Evolutionary conservation across 2,888 invertebrate genomes (phyloP), one percentile per base, ranked within the genome.

Genomic region (Serripes groenlandicus): DNA sequence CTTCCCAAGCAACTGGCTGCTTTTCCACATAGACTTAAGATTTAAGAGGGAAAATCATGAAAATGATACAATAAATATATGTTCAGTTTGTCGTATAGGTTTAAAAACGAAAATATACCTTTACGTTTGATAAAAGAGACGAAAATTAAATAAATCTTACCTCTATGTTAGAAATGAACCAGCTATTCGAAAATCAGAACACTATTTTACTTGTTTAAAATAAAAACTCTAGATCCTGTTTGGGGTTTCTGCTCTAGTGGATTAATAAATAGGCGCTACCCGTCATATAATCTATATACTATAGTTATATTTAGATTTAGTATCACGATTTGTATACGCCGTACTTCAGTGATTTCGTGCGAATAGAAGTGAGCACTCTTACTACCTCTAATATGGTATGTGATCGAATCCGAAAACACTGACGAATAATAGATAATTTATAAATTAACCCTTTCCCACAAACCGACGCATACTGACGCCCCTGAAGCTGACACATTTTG

Each of bases 301-400:
- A 62, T n/a, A n/a, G 5, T 35, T 62, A 62, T 62, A n/a, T 62
- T 62, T 62, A 62, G 62, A 32, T 34, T 21, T 1, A 5, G n/a
- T 34, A 15, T 62, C 62, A 62, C 62, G 62, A 34, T 62, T 60
- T 28, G 49, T 49, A n/a, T n/a, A n/a, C n/a, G n/a, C n/a, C n/a
- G n/a, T n/a, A n/a, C n/a, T n/a, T n/a, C n/a, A n/a, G n/a, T n/a
- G n/a, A n/a, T n/a, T n/a, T n/a, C n/a, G n/a, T n/a, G n/a, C n/a
- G n/a, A n/a, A n/a, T n/a, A n/a, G n/a, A n/a, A n/a, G n/a, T n/a
- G n/a, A n/a, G n/a, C n/a, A n/a, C n/a, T n/a, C n/a, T n/a, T n/a
- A n/a, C n/a, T n/a, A n/a, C n/a, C n/a, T n/a, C n/a, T n/a, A n/a
- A n/a, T n/a, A n/a, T n/a, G n/a, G n/a, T n/a, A n/a, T n/a, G n/a